Evolutionary conservation across 2,113 vertebrate genomes (phyloP).

Genomic region (Mixornis gularis): DNA sequence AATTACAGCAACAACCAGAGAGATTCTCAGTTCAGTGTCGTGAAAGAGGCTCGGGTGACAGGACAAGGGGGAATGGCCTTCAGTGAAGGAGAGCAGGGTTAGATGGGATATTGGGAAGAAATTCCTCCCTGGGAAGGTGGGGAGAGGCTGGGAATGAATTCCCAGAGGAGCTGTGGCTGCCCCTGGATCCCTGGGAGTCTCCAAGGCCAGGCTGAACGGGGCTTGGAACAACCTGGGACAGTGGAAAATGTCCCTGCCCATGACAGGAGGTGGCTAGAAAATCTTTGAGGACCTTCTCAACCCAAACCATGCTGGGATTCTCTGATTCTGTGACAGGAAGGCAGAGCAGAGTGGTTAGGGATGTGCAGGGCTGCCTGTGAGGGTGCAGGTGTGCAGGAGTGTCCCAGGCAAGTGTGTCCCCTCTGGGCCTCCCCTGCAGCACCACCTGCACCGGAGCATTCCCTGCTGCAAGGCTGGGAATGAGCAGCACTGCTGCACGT

Average conservation of each 20-base stretch:
- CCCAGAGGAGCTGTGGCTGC: background rate
- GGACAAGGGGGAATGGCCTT: background rate
- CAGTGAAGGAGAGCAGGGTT: background rate
- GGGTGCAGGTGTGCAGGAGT: background rate
- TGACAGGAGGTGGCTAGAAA: background rate
- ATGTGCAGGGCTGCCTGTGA: background rate
- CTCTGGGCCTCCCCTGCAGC: background rate
- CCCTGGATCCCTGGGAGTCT: background rate
- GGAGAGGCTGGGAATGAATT: rapidly evolving
- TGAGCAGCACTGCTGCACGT: background rate
- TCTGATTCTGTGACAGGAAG: background rate
- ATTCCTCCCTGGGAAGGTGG: background rate
- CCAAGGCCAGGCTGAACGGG: rapidly evolving
- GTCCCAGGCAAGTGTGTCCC: background rate
- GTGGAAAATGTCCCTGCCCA: background rate
- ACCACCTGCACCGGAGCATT: rapidly evolving
- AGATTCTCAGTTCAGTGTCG: rapidly evolving
- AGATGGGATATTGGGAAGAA: rapidly evolving
- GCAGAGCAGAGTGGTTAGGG: background rate
- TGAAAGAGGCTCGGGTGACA: background rate
- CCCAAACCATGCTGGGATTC: background rate
- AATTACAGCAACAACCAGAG: rapidly evolving
- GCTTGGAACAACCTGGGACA: rapidly evolving
- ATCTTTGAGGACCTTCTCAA: background rate
- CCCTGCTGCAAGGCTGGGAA: background rate